Evolutionary conservation across 2,113 vertebrate genomes (phyloP).

Genomic region (Elephas maximus): DNA sequence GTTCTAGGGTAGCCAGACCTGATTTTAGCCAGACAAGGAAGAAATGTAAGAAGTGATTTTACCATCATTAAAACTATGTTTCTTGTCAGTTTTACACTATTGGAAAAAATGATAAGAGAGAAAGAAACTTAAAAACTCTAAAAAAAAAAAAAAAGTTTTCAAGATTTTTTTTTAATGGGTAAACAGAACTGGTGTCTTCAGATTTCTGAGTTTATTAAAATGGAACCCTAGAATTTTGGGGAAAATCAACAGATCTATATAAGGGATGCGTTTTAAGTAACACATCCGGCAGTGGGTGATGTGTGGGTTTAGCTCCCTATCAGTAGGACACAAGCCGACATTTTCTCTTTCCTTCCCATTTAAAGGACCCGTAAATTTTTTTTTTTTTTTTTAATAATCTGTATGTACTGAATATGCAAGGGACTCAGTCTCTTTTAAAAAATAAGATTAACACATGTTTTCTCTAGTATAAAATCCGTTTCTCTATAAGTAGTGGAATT

Average conservation of each 20-base stretch:
- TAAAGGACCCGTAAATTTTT: neutral
- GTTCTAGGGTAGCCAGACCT: neutral
- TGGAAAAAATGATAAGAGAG: neutral
- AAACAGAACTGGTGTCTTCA: neutral
- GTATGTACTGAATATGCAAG: neutral
- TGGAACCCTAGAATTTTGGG: neutral
- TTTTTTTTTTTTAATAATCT: neutral
- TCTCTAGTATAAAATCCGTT: conserved; percentile 23
- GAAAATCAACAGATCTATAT: neutral
- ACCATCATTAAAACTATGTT: neutral
- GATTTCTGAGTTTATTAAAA: neutral
- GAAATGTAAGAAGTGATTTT: neutral
- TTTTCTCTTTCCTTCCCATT: neutral
- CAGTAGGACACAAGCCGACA: neutral
- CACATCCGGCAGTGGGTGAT: neutral
- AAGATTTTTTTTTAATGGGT: neutral
- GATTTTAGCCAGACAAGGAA: neutral
- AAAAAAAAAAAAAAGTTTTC: neutral
- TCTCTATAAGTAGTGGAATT: conserved; percentile 21
- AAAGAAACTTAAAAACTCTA: neutral
- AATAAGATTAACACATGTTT: conserved; percentile 28
- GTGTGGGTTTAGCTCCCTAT: neutral
- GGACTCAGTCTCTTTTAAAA: neutral
- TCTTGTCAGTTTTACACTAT: neutral
- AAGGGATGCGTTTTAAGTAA: neutral